Evolutionary conservation across 2,888 invertebrate species (phyloP), one percentile per base, ranked within the genome.

Genomic region (Microctonus aethiopoides): DNA sequence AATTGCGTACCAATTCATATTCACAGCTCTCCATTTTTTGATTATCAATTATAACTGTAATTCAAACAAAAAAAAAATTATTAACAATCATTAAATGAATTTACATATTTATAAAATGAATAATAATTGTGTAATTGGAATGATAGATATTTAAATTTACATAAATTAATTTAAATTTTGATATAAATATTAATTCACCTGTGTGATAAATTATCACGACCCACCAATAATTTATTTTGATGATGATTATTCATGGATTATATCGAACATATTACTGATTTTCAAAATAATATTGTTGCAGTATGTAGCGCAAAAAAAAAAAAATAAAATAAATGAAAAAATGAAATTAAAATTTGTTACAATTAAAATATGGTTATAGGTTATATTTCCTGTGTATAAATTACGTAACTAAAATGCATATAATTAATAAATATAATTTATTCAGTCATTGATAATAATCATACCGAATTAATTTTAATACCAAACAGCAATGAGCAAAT

Each of bases 1-100:
- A 94, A 88, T 98, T 97, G 86, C 96, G 91, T 82, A 95, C 94
- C 89, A 94, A 91, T 90, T 97, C 97, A 89, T 97, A 97, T 88
- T 96, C 96, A 89, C 95, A 93, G 87, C 95, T 94, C 88, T 96
- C 96, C 96, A 96, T 96, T 86, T 88, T 86, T 72, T 67, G 46
- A 46, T 46, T 9, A 46, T n/a, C 46, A n/a, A 16, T 7, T 3
- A 2, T 16, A 16, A 7, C 46, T 32, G 7, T 46, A 16, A n/a
- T 39, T 32, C 26, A 46, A 6, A 39, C 39, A 39, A 36, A n/a
- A 4, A 1, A 41, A 41, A n/a, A n/a, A 41, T 5, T 1, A 2
- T 3, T 1, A 41, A 13, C n/a, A n/a, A n/a, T n/a, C n/a, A n/a
- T n/a, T n/a, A n/a, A n/a, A n/a, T n/a, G n/a, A n/a, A n/a, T n/a